Conservation (phyloP, 2,888 invertebrate species). For the Aleiodes testaceus region DNA sequence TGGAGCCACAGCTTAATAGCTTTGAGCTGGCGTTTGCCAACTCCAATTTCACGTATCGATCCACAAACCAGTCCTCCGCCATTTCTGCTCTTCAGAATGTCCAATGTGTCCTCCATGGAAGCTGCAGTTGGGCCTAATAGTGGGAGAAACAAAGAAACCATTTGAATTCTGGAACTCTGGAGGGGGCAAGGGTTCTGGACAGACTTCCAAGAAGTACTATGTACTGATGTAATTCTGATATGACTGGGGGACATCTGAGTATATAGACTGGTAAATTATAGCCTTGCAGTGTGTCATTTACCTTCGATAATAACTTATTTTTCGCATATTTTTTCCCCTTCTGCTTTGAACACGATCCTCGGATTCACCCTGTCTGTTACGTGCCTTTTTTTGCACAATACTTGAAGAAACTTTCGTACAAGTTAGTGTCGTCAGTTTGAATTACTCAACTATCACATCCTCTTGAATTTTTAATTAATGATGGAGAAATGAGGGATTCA, state of each 20-base stretch:
- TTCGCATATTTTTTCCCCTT: not conserved
- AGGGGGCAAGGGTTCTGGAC: slow-evolving; percentile 18
- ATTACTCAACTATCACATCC: no score
- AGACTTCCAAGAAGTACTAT: slow-evolving; percentile 46
- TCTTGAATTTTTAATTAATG: no score
- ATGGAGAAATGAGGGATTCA: no score
- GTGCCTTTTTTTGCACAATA: not conserved
- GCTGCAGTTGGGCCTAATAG: slow-evolving; percentile 13
- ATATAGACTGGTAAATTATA: slow-evolving; percentile 6
- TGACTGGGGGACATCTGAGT: slow-evolving; percentile 7
- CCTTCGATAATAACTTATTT: slow-evolving; percentile 13
- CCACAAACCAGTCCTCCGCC: slow-evolving; percentile 20
- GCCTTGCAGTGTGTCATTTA: not conserved
- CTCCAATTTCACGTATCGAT: slow-evolving; percentile 42
- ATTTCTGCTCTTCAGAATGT: slow-evolving; percentile 21
- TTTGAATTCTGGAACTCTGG: slow-evolving; percentile 17
- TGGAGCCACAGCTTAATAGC: slow-evolving; percentile 40
- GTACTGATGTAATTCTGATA: slow-evolving; percentile 32
- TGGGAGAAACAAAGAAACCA: slow-evolving; percentile 13
- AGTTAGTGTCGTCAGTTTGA: no score
- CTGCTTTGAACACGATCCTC: not conserved
- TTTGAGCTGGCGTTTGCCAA: slow-evolving; percentile 39
- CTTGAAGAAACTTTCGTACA: no score
- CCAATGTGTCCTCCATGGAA: slow-evolving; percentile 20
- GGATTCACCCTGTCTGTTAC: not conserved